Conservation (phyloP, 1,140 invertebrate genomes). For the Pissodes strobi region DNA sequence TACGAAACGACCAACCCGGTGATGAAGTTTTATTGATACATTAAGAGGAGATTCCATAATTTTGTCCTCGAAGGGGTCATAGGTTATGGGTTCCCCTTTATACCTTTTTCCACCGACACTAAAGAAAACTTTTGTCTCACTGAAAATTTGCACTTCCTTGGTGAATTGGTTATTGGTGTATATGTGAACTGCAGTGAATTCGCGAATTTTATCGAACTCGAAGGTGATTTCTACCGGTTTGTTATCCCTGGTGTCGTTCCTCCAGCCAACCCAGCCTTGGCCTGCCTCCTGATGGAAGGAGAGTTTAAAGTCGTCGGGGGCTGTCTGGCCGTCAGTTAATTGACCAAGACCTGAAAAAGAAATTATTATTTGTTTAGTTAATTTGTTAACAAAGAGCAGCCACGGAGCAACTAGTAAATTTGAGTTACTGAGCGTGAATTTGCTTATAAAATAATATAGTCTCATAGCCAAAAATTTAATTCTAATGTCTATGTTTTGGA, state of each 20-base stretch:
- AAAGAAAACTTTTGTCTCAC: constrained; percentile 77
- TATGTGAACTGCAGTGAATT: constrained; percentile 85
- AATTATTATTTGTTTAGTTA: no score
- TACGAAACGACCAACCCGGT: constrained; percentile 80
- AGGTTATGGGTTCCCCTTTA: constrained; percentile 74
- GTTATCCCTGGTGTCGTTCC: constrained; percentile 73
- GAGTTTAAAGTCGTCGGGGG: constrained; percentile 72
- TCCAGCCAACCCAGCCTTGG: constrained; percentile 91
- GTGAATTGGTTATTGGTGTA: constrained; percentile 83
- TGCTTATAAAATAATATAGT: background rate
- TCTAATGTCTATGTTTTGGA: no score
- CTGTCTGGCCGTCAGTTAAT: constrained; percentile 70
- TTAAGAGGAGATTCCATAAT: constrained; percentile 83
- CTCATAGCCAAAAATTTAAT: no score
- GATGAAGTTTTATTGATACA: constrained; percentile 81
- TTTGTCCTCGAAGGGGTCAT: constrained; percentile 75
- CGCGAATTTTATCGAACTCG: constrained; percentile 84
- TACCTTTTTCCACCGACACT: constrained; percentile 81
- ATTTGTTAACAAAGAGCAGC: no score
- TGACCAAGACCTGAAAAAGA: constrained; percentile 70
- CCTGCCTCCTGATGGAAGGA: constrained; percentile 66
- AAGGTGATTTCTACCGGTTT: constrained; percentile 77
- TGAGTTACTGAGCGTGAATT: background rate
- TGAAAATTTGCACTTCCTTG: constrained; percentile 80
- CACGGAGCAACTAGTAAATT: no score